Evolutionary conservation across 2,797 vertebrate species (phyloP).

Genomic region (Hemitrygon akajei): DNA sequence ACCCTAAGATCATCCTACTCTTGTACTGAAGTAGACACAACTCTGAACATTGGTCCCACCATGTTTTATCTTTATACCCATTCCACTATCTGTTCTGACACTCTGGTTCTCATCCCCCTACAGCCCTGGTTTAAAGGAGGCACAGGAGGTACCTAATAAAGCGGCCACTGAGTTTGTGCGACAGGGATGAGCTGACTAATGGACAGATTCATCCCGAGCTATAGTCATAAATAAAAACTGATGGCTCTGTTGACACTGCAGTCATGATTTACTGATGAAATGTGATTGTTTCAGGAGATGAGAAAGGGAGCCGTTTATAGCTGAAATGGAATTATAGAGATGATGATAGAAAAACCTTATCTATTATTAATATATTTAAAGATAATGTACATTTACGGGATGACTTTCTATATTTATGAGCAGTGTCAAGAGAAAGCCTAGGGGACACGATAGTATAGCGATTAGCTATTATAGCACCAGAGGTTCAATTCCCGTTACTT

Average conservation of each 20-base stretch:
- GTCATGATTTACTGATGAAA: neutral
- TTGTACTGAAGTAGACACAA: no score
- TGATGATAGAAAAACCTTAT: neutral
- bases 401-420: neutral
- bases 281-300: neutral
- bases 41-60: no score
- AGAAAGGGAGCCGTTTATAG: neutral
- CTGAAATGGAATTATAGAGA: constrained; percentile 1
- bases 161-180: neutral
- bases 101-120: no score
- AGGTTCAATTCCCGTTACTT: no score
- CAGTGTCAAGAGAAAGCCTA: neutral
- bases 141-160: no score
- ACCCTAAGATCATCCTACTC: no score
- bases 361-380: neutral
- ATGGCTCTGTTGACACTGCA: neutral
- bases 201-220: neutral
- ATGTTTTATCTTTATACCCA: no score
- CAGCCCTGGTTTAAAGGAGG: no score
- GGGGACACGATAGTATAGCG: no score
- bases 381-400: neutral
- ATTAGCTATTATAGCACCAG: no score
- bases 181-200: neutral
- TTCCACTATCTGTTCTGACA: no score
- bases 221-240: neutral